Conservation (phyloP, 1,140 invertebrate genomes). For the Drosophila sturtevanti region DNA sequence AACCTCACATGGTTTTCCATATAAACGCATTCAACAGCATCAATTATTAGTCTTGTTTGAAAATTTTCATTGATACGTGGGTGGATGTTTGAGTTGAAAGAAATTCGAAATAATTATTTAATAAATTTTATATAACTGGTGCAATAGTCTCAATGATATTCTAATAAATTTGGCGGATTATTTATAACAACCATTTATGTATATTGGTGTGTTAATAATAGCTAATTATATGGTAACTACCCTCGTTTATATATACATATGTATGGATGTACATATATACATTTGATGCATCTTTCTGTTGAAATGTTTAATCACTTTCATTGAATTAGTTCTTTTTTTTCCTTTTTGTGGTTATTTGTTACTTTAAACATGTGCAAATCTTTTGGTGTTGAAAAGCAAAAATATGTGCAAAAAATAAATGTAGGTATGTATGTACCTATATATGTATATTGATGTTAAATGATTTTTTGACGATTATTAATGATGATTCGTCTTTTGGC, state of each 20-base stretch:
- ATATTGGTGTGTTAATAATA: too few species aligned
- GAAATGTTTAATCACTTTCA: neutral
- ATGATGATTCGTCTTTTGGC: neutral
- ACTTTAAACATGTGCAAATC: slow-evolving; percentile 9
- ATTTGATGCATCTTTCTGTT: neutral
- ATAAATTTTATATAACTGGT: too few species aligned
- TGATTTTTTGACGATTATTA: slow-evolving; percentile 7
- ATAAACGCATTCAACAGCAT: slow-evolving; percentile 1
- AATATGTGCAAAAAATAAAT: slow-evolving; percentile 2
- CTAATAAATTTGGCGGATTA: too few species aligned
- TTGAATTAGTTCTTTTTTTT: neutral
- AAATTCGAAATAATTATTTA: too few species aligned
- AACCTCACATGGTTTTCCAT: slow-evolving; percentile 9
- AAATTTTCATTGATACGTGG: neutral
- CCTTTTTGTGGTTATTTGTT: neutral
- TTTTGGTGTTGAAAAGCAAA: slow-evolving; percentile 30
- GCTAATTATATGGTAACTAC: too few species aligned
- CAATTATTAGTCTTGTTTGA: neutral
- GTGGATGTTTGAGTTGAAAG: neutral
- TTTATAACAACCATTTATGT: too few species aligned
- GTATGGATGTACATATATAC: too few species aligned
- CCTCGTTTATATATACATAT: neutral
- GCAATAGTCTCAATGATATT: too few species aligned
- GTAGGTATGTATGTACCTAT: too few species aligned
- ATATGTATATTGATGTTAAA: slow-evolving; percentile 14